Base-by-base conservation (phyloP, 2,113 vertebrate genomes). In the Apodemus speciosus region DNA sequence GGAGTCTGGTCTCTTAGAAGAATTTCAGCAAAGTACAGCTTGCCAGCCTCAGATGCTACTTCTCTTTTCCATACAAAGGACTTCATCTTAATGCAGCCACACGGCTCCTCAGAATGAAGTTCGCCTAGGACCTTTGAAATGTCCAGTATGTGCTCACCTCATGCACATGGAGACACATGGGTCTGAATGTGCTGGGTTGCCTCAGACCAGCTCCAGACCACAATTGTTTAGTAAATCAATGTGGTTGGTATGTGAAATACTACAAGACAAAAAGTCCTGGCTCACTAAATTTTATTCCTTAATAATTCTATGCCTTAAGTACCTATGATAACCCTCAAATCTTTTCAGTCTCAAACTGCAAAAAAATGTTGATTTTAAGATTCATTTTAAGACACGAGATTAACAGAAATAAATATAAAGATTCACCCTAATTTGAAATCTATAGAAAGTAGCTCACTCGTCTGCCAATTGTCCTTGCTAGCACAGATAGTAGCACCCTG, bases 181-280 rank as follows among this genome's bases (percentile, higher is more conserved):
- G 21, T 32, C 69, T 69, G 18, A 40, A 79, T 64, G 56, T 38
- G 6, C n/a, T 16, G 18, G 10, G 32, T 68, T 18, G 64, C 51
- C 58, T 93, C 80, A 23, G 32, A 40, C 15, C 18, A 85, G 87
- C 76, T 83, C 85, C 77, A 89, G 72, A 85, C 35, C 76, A 90
- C 43, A n/a, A 62, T 49, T 75, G 35, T 75, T 92, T 81, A 85
- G 38, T 69, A 92, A 81, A 95, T 2, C 60, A 73, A 32, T 60
- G 62, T 93, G 90, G 69, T 21, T 21, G 76, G 18, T 46, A 51
- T 79, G n/a, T 38, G 93, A 96, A 90, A 86, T 71, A 80, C 3
- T 88, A 81, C 14, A 62, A 60, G 21, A 62, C 62, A 53, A 96
- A 93, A 79, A 90, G 14, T 38, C 4, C 40, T 91, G 92, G 73